phyloP scores from a whole-genome alignment of 2,888 invertebrate genomes.

The Trilocha varians region DNA sequence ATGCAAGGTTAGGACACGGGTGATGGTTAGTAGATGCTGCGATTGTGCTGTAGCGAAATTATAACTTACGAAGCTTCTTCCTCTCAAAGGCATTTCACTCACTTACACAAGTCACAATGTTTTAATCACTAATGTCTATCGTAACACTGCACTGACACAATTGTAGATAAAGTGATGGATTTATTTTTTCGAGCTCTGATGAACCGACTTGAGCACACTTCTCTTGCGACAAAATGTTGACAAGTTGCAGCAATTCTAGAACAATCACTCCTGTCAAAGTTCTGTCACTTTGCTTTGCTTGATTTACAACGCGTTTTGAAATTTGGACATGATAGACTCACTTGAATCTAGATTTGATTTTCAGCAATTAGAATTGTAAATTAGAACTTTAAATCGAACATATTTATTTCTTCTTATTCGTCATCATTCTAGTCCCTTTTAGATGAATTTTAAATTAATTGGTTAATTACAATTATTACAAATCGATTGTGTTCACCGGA shows the following conservation, averaged over 20 bases:
- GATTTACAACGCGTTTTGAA: no score
- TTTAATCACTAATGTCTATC: slow-evolving; percentile 12
- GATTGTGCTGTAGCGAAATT: slow-evolving; percentile 14
- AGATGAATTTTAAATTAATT: no score
- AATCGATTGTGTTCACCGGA: no score
- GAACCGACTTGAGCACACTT: no score
- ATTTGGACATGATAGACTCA: no score
- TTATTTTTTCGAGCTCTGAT: slow-evolving; percentile 11
- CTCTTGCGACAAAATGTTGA: slow-evolving; percentile 31
- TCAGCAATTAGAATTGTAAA: no score
- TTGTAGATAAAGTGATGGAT: slow-evolving; percentile 7
- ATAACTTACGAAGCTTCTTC: slow-evolving; percentile 58
- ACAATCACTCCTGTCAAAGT: slow-evolving; percentile 34
- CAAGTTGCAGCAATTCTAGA: slow-evolving; percentile 39
- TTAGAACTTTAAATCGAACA: no score
- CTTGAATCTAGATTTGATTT: no score
- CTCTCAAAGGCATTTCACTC: slow-evolving; percentile 62
- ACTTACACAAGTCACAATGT: slow-evolving; percentile 25
- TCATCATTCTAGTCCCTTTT: no score
- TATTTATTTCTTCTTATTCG: no score
- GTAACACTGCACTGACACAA: slow-evolving; percentile 10
- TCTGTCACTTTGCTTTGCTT: background rate
- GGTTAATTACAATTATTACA: no score
- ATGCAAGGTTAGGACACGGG: slow-evolving; percentile 25
- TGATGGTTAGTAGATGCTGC: slow-evolving; percentile 19